Evolutionary conservation across 1,140 invertebrate species (phyloP).

Genomic region (Tenebrio molitor): DNA sequence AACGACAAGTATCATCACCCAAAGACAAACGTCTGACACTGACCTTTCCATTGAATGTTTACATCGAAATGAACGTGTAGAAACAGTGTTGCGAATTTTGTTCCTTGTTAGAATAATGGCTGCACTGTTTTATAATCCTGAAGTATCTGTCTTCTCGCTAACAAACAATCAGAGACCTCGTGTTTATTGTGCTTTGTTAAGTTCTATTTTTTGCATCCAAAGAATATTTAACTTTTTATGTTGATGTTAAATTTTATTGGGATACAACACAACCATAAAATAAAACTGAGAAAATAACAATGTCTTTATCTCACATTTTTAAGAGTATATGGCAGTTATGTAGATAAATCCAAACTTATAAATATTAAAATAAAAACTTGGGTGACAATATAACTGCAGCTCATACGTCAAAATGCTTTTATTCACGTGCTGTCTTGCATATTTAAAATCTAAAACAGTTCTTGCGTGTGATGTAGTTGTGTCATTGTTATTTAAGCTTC

Average conservation of each 20-base stretch:
- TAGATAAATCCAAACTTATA: constrained; percentile 4
- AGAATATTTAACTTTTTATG: constrained; percentile 16
- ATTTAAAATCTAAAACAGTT: constrained; percentile 8
- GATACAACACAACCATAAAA: constrained; percentile 12
- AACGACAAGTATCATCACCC: too few species aligned
- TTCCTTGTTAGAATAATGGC: too few species aligned
- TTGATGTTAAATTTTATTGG: constrained; percentile 26
- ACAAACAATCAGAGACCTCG: too few species aligned
- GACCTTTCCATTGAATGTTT: too few species aligned
- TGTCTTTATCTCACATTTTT: constrained; percentile 7
- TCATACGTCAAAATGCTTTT: too few species aligned
- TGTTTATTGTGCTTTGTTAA: not conserved
- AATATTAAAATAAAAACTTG: constrained; percentile 10
- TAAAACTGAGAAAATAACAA: constrained; percentile 16
- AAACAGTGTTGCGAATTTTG: too few species aligned
- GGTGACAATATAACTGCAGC: not conserved
- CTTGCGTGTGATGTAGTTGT: not conserved
- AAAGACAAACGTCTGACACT: too few species aligned
- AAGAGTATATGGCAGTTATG: constrained; percentile 1
- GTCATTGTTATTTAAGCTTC: constrained; percentile 6
- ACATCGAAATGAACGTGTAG: too few species aligned
- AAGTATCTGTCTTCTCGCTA: too few species aligned
- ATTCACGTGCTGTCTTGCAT: too few species aligned
- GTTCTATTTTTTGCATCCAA: not conserved
- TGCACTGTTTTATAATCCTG: too few species aligned